Evolutionary conservation across 1,140 invertebrate genomes (phyloP).

Genomic region (Cyclina sinensis): DNA sequence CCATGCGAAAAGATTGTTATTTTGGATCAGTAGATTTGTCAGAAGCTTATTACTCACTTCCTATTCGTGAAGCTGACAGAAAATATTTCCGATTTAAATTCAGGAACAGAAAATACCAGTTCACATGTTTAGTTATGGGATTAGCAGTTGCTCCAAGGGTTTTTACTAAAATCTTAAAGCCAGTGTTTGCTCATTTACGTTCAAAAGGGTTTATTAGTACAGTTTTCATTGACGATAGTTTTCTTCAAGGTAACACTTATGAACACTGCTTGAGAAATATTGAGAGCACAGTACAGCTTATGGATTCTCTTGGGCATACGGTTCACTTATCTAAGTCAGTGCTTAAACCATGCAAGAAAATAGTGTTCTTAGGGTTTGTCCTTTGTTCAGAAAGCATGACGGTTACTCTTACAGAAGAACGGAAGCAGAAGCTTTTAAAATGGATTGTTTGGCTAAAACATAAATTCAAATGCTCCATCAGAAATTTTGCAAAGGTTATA

Average conservation of each 20-base stretch:
- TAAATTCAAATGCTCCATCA: no score
- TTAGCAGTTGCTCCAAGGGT: neutral
- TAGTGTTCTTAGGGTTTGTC: no score
- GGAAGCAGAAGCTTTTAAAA: no score
- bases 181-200: neutral
- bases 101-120: neutral
- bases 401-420: no score
- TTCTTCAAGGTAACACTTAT: neutral
- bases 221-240: neutral
- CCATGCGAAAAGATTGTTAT: neutral
- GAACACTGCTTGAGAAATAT: no score
- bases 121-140: neutral
- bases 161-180: neutral
- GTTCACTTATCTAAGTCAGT: no score
- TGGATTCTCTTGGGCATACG: no score
- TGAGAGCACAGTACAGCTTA: no score
- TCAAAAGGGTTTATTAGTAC: neutral
- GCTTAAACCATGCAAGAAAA: no score
- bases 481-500: slow-evolving; percentile 23
- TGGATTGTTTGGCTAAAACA: no score
- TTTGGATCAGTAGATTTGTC: neutral
- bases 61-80: neutral
- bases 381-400: no score
- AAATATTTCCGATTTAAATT: neutral
- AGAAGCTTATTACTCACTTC: neutral